Conservation (phyloP, 1,140 invertebrate species). For the Sweltsa coloradensis region DNA sequence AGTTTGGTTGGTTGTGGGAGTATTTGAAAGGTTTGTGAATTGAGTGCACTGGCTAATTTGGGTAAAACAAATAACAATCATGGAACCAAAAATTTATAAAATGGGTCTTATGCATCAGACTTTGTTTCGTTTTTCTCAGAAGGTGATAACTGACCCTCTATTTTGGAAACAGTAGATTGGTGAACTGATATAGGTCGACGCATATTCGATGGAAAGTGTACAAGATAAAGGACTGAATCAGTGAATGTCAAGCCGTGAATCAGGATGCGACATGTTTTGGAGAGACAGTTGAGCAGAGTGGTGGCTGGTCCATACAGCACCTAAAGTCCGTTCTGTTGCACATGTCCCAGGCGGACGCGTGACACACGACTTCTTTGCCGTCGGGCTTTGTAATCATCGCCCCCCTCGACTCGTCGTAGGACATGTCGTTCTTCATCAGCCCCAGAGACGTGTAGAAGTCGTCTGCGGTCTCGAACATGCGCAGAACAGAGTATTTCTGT, state of each 20-base stretch:
- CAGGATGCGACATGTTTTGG: not conserved
- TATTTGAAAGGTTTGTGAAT: not conserved
- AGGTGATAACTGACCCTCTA: not conserved
- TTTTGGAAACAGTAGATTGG: not conserved
- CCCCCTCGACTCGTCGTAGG: conserved; percentile 23
- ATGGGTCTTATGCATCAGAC: not conserved
- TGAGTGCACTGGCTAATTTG: not conserved
- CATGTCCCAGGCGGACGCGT: conserved; percentile 72
- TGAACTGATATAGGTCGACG: too few relatives aligned
- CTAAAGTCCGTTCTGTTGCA: conserved; percentile 51
- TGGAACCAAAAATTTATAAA: not conserved
- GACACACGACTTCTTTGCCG: conserved; percentile 56
- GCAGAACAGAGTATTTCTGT: conserved; percentile 51
- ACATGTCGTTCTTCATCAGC: conserved; percentile 34
- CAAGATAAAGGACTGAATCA: not conserved
- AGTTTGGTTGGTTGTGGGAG: not conserved
- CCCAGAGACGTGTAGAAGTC: conserved; percentile 80
- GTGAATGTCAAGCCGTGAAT: not conserved
- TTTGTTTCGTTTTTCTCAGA: not conserved
- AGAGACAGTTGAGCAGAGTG: not conserved
- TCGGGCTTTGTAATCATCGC: conserved; percentile 71
- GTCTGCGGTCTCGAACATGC: conserved; percentile 73
- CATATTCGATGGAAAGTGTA: too few relatives aligned
- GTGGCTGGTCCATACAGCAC: conserved; percentile 22
- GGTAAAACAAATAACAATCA: not conserved